Conservation (phyloP, 2,113 vertebrate species). For the Ptyas mucosa region DNA sequence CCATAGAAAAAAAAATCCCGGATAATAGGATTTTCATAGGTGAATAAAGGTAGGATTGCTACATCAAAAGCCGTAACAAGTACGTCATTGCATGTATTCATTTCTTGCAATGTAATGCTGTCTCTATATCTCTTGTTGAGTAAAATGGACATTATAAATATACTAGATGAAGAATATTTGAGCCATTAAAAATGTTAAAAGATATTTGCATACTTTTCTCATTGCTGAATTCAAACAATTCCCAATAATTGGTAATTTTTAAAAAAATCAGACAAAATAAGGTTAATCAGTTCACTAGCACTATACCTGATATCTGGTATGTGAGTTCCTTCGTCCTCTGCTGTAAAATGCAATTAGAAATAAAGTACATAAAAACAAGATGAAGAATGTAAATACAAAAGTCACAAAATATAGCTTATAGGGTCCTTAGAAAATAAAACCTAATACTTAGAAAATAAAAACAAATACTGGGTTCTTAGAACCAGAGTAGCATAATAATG, state of each 20-base stretch:
- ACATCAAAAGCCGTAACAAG: neutral
- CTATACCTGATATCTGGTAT: slow-evolving; percentile 95
- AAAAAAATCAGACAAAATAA: slow-evolving; percentile 56
- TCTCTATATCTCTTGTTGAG: neutral
- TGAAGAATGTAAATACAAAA: slow-evolving; percentile 73
- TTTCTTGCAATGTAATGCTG: neutral
- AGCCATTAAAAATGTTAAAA: neutral
- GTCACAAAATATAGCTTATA: slow-evolving; percentile 62
- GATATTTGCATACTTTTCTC: neutral
- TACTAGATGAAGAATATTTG: neutral
- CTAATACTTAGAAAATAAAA: slow-evolving; percentile 47
- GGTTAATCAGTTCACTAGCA: slow-evolving; percentile 57
- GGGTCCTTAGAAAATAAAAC: slow-evolving; percentile 42
- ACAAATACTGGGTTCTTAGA: slow-evolving; percentile 33
- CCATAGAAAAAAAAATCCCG: neutral
- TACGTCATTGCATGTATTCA: neutral
- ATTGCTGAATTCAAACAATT: slow-evolving; percentile 70
- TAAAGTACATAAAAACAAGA: slow-evolving; percentile 69
- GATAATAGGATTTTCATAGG: neutral
- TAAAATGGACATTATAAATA: neutral
- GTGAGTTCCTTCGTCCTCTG: slow-evolving; percentile 98
- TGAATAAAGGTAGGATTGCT: neutral
- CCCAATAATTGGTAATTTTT: slow-evolving; percentile 39
- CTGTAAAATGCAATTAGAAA: slow-evolving; percentile 81
- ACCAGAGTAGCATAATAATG: slow-evolving; percentile 1